These are phyloP conservation scores for Sebastolobus altivelis DNA, from an alignment of 2,797 vertebrate species.

Conservation along the genomic window DNA sequence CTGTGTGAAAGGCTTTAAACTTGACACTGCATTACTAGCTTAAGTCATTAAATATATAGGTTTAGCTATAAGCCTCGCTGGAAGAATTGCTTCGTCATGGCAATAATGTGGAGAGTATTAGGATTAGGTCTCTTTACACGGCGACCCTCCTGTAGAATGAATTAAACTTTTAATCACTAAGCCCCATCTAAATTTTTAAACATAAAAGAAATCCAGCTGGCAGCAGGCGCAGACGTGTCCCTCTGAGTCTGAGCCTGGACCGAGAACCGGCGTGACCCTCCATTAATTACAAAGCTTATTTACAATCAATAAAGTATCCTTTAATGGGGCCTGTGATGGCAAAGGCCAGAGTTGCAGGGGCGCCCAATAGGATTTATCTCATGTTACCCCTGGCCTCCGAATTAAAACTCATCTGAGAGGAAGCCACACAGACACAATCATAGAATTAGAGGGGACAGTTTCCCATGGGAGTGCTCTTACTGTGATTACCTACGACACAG, in stretches of 20 bases:
- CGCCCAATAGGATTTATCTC: constrained; percentile 72
- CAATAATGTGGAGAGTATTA: constrained; percentile 35
- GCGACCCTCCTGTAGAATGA: constrained; percentile 29
- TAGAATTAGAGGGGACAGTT: constrained; percentile 56
- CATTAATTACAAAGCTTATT: constrained; percentile 78
- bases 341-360: constrained; percentile 64
- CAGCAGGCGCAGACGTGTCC: constrained; percentile 45
- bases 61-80: constrained; percentile 28
- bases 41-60: constrained; percentile 37
- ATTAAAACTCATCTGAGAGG: constrained; percentile 70
- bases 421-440: constrained; percentile 60
- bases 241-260: constrained; percentile 22
- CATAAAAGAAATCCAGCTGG: constrained; percentile 43
- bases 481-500: constrained; percentile 62
- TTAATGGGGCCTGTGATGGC: constrained; percentile 70
- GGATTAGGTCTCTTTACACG: constrained; percentile 30
- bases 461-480: constrained; percentile 55
- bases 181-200: constrained; percentile 46
- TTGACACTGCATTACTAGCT: background rate
- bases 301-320: constrained; percentile 76
- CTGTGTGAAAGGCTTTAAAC: constrained; percentile 24
- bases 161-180: constrained; percentile 54
- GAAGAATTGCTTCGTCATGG: constrained; percentile 45
- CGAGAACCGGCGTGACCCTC: constrained; percentile 35
- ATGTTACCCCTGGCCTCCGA: constrained; percentile 66